Conservation (phyloP, 2,888 invertebrate species). For the Chaetogeoica ovagalla region DNA sequence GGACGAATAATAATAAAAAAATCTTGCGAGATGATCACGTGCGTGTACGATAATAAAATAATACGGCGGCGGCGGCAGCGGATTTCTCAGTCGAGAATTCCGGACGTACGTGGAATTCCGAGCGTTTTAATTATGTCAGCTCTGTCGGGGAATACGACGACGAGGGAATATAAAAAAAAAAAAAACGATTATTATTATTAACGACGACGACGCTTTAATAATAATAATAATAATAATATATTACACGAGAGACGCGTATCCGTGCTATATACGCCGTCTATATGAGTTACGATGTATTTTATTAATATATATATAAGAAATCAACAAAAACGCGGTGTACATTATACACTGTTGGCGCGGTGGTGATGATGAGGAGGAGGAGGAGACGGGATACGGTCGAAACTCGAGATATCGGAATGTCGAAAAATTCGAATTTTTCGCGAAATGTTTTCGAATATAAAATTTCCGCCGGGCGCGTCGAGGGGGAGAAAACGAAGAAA, state of each 20-base stretch:
- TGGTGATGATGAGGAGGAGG: too few species aligned
- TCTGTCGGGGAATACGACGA: not conserved
- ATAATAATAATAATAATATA: too few species aligned
- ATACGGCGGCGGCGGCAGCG: too few species aligned
- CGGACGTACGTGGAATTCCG: slow-evolving; percentile 45
- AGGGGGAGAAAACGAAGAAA: not conserved
- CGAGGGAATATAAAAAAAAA: slow-evolving; percentile 42
- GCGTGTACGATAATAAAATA: not conserved
- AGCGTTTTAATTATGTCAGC: slow-evolving; percentile 46
- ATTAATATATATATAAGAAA: too few species aligned
- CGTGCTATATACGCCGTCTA: too few species aligned
- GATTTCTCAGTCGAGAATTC: slow-evolving; percentile 35
- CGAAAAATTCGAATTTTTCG: slow-evolving; percentile 30
- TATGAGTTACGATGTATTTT: not conserved
- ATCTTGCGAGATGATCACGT: not conserved
- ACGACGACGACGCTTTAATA: too few species aligned
- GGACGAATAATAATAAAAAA: not conserved
- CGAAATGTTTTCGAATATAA: slow-evolving; percentile 17
- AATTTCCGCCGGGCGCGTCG: not conserved
- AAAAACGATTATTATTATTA: slow-evolving; percentile 23
- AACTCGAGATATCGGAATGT: slow-evolving; percentile 33
- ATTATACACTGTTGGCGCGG: not conserved
- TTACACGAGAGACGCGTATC: not conserved
- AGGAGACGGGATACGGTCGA: too few species aligned
- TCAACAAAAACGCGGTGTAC: not conserved